Evolutionary conservation across 2,113 vertebrate species (phyloP).

Genomic region (Calonectris borealis): DNA sequence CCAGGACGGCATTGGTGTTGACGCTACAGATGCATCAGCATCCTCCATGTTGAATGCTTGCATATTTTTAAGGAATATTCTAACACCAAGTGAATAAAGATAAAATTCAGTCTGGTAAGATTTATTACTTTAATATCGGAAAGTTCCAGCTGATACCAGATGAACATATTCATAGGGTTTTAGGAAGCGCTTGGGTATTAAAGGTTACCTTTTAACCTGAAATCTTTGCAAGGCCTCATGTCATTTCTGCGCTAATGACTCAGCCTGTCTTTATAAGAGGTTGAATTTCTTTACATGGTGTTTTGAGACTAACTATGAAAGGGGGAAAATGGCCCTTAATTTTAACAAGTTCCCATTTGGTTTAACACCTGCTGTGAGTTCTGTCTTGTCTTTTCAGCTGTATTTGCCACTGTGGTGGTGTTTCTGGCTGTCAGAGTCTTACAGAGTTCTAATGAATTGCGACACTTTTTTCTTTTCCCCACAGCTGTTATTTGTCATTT

Average conservation of each 20-base stretch:
- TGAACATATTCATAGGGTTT: slow-evolving; percentile 1
- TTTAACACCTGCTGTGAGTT: slow-evolving; percentile 44
- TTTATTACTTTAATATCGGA: neutral
- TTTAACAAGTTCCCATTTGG: slow-evolving; percentile 46
- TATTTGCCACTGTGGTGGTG: neutral
- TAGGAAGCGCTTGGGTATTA: neutral
- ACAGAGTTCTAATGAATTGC: slow-evolving; percentile 44
- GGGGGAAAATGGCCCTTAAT: neutral
- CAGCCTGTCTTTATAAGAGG: neutral
- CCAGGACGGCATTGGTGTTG: neutral
- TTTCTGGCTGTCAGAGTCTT: slow-evolving; percentile 32
- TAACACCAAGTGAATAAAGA: neutral
- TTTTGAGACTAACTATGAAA: slow-evolving; percentile 40
- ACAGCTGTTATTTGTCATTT: slow-evolving; percentile 56
- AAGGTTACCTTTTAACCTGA: neutral
- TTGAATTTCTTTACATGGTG: neutral
- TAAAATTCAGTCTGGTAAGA: neutral
- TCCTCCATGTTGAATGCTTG: neutral
- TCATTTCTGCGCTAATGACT: neutral
- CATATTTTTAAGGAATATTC: neutral
- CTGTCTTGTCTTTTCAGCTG: slow-evolving; percentile 8
- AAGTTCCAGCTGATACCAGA: neutral
- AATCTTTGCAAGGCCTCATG: neutral
- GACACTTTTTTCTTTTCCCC: neutral
- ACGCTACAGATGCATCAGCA: neutral